These are phyloP conservation scores for Drosophila subpulchrella DNA, from an alignment of 1,140 invertebrate genomes.

Conservation along the genomic window DNA sequence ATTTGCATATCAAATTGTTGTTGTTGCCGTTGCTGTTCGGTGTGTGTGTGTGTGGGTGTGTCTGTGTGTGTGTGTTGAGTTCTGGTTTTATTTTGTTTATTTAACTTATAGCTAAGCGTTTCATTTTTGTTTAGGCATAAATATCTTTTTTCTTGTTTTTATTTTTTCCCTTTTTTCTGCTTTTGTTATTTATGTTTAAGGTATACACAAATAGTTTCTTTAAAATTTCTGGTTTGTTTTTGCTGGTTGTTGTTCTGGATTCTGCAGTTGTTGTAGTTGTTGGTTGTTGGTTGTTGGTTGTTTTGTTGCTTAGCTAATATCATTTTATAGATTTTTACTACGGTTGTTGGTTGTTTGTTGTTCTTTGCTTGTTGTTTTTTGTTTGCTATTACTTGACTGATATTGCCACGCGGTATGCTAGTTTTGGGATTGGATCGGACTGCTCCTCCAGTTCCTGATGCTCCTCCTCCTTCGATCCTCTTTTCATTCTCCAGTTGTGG, in stretches of 20 bases:
- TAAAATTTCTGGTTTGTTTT: conserved; percentile 49
- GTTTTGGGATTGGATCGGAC: conserved; percentile 43
- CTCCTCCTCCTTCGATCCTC: conserved; percentile 1
- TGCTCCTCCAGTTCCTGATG: conserved; percentile 16
- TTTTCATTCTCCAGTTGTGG: conserved; percentile 15
- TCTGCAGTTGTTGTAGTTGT: conserved; percentile 39
- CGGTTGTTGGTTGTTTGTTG: conserved; percentile 35
- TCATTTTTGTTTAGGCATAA: conserved; percentile 80
- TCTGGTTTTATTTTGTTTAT: conserved; percentile 64
- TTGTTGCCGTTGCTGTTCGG: conserved; percentile 17
- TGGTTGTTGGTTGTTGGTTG: conserved; percentile 28
- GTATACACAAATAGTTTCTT: conserved; percentile 80
- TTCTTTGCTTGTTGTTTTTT: conserved; percentile 50
- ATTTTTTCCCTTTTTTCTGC: conserved; percentile 46
- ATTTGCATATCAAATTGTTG: conserved; percentile 61
- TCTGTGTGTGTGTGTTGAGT: conserved; percentile 34
- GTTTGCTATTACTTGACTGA: conserved; percentile 65
- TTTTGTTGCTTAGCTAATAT: conserved; percentile 67
- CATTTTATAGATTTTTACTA: conserved; percentile 60
- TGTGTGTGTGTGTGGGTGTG: conserved; percentile 25
- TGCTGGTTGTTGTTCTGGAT: conserved; percentile 29
- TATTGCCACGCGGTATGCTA: conserved; percentile 69
- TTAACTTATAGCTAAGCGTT: conserved; percentile 80
- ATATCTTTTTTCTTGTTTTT: conserved; percentile 61
- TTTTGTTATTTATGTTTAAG: conserved; percentile 60